Evolutionary conservation across 2,888 invertebrate species (phyloP).

Genomic region (Catotricha subobsoleta): DNA sequence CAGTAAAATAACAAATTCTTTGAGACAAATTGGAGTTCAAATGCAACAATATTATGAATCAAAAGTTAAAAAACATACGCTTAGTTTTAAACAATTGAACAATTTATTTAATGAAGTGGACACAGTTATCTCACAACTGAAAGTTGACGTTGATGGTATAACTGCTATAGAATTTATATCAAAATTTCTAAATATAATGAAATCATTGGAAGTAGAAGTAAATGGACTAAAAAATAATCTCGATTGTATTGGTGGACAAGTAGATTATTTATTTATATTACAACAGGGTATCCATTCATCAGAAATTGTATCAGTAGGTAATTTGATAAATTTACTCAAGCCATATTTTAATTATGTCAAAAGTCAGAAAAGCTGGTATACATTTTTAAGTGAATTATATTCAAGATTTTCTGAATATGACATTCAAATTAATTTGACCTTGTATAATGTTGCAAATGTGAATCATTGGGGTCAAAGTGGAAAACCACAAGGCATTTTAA

Average conservation of each 20-base stretch:
- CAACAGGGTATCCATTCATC: neutral
- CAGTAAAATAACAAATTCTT: neutral
- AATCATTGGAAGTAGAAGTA: no score
- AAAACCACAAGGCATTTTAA: neutral
- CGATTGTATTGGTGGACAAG: neutral
- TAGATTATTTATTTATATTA: neutral
- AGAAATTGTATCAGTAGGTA: neutral
- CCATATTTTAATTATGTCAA: neutral
- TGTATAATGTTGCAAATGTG: neutral
- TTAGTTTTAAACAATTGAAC: neutral
- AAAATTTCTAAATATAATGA: no score
- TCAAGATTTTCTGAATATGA: constrained; percentile 5
- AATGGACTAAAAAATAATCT: neutral
- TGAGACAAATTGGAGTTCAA: no score
- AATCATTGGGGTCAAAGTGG: neutral
- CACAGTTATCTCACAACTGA: neutral
- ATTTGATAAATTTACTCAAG: neutral
- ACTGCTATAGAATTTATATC: no score
- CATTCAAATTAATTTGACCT: constrained; percentile 2
- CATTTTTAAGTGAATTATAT: neutral
- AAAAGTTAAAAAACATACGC: neutral
- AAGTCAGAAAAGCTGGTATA: neutral
- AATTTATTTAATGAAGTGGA: neutral
- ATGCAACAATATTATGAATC: neutral
- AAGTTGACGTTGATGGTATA: no score